phyloP scores from a whole-genome alignment of 1,140 invertebrate species.

The Ips typographus region DNA sequence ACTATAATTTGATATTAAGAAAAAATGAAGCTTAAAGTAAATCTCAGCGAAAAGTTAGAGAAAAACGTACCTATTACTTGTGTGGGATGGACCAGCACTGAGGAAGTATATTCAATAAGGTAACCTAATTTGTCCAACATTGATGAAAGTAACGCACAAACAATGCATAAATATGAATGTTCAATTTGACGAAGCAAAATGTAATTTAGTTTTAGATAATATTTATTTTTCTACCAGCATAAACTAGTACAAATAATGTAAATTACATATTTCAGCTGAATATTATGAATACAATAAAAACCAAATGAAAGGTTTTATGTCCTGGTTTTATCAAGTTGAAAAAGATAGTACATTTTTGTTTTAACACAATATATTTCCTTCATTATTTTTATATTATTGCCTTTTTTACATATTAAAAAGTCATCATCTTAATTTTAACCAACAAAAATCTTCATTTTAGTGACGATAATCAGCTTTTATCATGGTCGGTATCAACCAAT shows the following conservation, averaged over 20 bases:
- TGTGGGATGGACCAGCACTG: slow-evolving; percentile 87
- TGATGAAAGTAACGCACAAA: too few relatives aligned
- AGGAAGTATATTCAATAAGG: slow-evolving; percentile 90
- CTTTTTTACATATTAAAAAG: background rate
- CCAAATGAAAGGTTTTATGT: too few relatives aligned
- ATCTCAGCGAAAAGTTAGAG: slow-evolving; percentile 66
- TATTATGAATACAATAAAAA: too few relatives aligned
- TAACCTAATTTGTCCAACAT: slow-evolving; percentile 42
- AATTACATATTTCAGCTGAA: too few relatives aligned
- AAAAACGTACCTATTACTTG: slow-evolving; percentile 78
- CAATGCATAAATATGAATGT: too few relatives aligned
- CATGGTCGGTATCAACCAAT: slow-evolving; percentile 81
- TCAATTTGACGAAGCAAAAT: too few relatives aligned
- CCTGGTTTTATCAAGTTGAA: too few relatives aligned
- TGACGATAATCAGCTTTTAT: slow-evolving; percentile 88
- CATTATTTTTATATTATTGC: background rate
- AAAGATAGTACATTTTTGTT: background rate
- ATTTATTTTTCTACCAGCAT: too few relatives aligned
- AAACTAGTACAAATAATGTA: too few relatives aligned
- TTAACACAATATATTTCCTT: too few relatives aligned
- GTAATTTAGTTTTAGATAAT: too few relatives aligned
- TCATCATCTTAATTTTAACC: background rate
- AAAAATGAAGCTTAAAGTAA: slow-evolving; percentile 80
- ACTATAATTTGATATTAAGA: too few relatives aligned
- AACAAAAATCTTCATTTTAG: slow-evolving; percentile 54